phyloP scores from a whole-genome alignment of 2,888 invertebrate species.

The Pachymerium ferrugineum region DNA sequence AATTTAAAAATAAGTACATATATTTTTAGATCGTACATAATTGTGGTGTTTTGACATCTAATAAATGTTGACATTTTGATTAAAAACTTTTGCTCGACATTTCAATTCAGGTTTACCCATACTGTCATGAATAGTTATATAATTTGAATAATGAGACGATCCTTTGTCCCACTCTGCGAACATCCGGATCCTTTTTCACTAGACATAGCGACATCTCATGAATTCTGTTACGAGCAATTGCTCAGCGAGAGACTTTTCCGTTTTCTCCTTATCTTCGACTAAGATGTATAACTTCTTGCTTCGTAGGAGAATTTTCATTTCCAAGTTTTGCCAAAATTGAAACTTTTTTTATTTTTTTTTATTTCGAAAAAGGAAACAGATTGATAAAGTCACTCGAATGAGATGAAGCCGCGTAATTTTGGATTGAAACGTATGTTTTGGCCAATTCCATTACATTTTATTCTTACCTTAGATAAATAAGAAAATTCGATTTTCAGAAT shows the following conservation, averaged over 20 bases:
- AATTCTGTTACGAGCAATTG: neutral
- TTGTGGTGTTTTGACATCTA: too few species aligned
- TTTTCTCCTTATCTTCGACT: neutral
- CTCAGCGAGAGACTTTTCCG: neutral
- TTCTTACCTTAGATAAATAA: too few species aligned
- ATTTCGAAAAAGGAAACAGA: too few species aligned
- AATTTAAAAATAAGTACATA: too few species aligned
- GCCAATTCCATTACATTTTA: too few species aligned
- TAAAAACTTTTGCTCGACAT: neutral
- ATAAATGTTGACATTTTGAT: too few species aligned
- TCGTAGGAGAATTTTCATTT: neutral
- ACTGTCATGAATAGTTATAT: neutral
- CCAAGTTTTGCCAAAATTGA: neutral
- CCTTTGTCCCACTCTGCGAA: neutral
- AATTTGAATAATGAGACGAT: neutral
- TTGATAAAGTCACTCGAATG: too few species aligned
- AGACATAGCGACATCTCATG: neutral
- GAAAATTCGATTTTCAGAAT: too few species aligned
- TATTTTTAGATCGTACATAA: too few species aligned
- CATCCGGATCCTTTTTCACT: neutral
- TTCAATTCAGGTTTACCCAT: neutral
- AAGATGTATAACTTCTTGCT: neutral
- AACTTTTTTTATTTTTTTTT: neutral
- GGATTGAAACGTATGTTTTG: too few species aligned
- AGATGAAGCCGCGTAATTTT: too few species aligned